A percentile compares a stretch with the other conserved stretches of the same genome.
phyloP scores from a whole-genome alignment of 2,888 invertebrate species.

The Trichogramma dendrolimi region DNA sequence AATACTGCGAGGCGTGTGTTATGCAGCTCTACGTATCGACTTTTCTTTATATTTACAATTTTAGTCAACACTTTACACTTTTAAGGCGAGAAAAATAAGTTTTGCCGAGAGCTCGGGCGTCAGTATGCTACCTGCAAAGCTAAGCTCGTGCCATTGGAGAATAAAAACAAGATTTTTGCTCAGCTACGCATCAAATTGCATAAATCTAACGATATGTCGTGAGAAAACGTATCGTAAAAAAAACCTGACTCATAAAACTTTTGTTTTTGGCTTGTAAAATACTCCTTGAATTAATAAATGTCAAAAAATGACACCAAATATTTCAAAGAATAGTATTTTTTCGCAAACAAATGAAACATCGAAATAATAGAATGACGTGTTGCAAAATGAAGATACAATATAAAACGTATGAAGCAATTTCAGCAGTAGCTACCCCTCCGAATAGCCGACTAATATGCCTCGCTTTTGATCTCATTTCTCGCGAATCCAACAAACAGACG shows the following conservation, averaged over 20 bases:
- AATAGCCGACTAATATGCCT: constrained; percentile 5
- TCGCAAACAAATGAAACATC: not conserved
- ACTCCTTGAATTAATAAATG: not conserved
- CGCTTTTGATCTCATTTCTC: constrained; percentile 32
- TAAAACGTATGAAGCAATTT: no score
- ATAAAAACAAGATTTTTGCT: constrained; percentile 15
- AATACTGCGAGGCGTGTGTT: no score
- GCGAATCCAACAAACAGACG: constrained; percentile 30
- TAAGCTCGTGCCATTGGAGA: constrained; percentile 18
- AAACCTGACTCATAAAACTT: no score
- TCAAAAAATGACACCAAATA: not conserved
- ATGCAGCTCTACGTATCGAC: constrained; percentile 7
- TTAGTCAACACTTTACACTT: not conserved
- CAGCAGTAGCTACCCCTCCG: constrained; percentile 19
- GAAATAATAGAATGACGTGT: not conserved
- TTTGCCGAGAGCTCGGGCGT: no score
- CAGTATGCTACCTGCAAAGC: not conserved
- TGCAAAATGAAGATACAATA: not conserved
- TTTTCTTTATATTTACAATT: constrained; percentile 23
- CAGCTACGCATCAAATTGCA: constrained; percentile 23
- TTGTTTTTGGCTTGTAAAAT: no score
- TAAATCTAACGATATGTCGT: constrained; percentile 34
- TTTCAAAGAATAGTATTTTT: not conserved
- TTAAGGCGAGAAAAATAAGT: no score
- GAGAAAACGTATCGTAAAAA: constrained; percentile 27